Evolutionary conservation across 2,888 invertebrate genomes (phyloP).

Genomic region (Philereme vetulata): DNA sequence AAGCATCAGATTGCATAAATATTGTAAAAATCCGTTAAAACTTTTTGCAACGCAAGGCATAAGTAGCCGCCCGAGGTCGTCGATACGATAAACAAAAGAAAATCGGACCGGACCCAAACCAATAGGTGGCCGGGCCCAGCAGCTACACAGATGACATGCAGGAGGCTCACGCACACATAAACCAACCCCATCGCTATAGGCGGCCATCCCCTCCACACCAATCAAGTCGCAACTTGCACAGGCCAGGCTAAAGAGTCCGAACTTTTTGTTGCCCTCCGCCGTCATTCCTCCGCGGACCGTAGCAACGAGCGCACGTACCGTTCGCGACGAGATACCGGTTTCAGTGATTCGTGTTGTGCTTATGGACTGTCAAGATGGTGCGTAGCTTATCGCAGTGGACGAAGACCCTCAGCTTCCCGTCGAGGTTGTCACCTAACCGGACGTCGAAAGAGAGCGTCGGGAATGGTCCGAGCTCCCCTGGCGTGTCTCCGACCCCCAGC

Average conservation of each 20-base stretch:
- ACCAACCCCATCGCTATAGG: constrained; percentile 41
- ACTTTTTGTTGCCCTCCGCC: constrained; percentile 53
- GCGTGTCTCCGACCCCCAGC: constrained; percentile 86
- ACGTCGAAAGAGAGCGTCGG: constrained; percentile 88
- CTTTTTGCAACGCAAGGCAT: constrained; percentile 40
- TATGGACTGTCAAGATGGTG: constrained; percentile 88
- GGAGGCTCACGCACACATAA: constrained; percentile 40
- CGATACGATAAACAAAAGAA: constrained; percentile 70
- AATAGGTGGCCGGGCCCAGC: constrained; percentile 54
- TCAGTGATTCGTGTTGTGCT: constrained; percentile 76
- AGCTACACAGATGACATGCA: constrained; percentile 38
- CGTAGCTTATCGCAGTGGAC: constrained; percentile 95
- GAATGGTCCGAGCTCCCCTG: constrained; percentile 81
- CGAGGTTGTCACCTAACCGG: constrained; percentile 92
- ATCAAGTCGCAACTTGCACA: constrained; percentile 74
- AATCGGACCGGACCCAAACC: constrained; percentile 56
- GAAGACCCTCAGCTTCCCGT: constrained; percentile 95
- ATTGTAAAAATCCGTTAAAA: constrained; percentile 29
- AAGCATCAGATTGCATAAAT: constrained; percentile 24
- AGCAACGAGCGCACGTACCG: constrained; percentile 61
- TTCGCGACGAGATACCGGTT: constrained; percentile 50
- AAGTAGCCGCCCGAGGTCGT: constrained; percentile 44
- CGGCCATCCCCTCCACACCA: constrained; percentile 46
- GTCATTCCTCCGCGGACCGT: constrained; percentile 72
- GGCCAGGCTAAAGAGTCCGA: constrained; percentile 46